Evolutionary conservation across 2,888 invertebrate genomes (phyloP), one percentile per base, ranked within the genome.

Genomic region (Lepetodrilus schrolli): DNA sequence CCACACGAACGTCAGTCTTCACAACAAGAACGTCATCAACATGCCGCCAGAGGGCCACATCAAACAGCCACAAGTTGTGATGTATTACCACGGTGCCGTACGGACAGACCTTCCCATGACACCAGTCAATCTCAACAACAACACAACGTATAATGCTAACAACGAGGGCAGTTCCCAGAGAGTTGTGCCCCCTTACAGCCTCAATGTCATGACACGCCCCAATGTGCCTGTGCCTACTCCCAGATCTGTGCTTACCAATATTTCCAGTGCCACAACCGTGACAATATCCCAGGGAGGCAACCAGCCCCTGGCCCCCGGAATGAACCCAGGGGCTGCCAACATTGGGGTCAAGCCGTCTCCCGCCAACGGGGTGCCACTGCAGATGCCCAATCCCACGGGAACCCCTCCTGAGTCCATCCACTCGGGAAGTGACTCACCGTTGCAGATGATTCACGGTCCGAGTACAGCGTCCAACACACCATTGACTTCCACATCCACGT

Each of bases 21-120:
- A 82, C 13, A 77, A 77, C 21, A 84, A 84, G 70, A 80, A 77
- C 71, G 71, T 84, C 17, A 82, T 85, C 38, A 82, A 78, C 65
- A 86, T 86, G 84, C 86, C 86, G 3, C 66, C 51, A 10, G 80
- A 81, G 30, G 80, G 77, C 69, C 73, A 70, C 17, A 30, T 65
- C 13, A 49, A 48, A 13, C 69, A 69, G 30, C 71, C 23, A n/a
- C 51, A 38, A 17, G 47, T 26, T 5, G 66, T 38, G 26, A 49
- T 66, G 23, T 66, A 50, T n/a, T 73, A 76, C 43, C 70, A 65
- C 36, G 20, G 36, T n/a, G 66, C 66, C 43, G 65, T 58, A 17
- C 58, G 58, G 30, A 23, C 10, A 58, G 58, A 58, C 58, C 26
- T 58, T 58, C 58, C 58, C 66, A 38, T 78, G 66, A 74, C 76